Base-by-base conservation (phyloP, 2,888 invertebrate species). In the Congeria kusceri region DNA sequence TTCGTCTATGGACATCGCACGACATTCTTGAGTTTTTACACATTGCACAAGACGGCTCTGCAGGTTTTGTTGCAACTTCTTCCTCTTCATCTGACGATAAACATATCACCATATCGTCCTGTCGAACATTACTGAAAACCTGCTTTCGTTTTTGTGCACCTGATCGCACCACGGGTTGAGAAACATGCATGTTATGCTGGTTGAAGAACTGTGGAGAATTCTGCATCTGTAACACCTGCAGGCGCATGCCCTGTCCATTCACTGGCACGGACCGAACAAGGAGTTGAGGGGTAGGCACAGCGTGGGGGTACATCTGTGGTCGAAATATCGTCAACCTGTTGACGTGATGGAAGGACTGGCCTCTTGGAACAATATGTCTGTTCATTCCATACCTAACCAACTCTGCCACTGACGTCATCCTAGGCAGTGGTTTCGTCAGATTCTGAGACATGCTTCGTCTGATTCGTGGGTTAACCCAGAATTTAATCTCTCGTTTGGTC, bases 61-160 rank as follows among this genome's bases (percentile, higher is more conserved):
- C 46, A 11, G 65, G 18, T 27, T 25, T 47, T 29, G n/a, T 39
- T 1, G 39, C n/a, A 20, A 44, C 58, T 15, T 53, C 32, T 20
- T 80, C 77, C 13, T 83, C 83, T 15, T 83, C 83, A 77, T 83
- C 83, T 11, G 83, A 83, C 25, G 83, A 83, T 59, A 80, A 44
- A 72, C 80, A 77, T n/a, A 81, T 80, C 20, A 80, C 72, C 62
- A 78, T 67, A 44, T 80, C 80, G 49, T 80, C 72, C 25, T 39
- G 56, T 46, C 73, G 49, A 15, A 80, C 58, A 47, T 73, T 70
- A 5, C 32, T 68, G 59, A 80, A 80, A 27, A 58, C 63, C 59
- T 68, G 83, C 59, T 75, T 79, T 13, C 75, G 61, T 77, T 70
- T 84, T 76, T 74, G 80, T 56, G 68, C 76, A 23, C 75, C 58